Evolutionary conservation across 2,797 vertebrate genomes (phyloP).

Genomic region (Malacoraja senta): DNA sequence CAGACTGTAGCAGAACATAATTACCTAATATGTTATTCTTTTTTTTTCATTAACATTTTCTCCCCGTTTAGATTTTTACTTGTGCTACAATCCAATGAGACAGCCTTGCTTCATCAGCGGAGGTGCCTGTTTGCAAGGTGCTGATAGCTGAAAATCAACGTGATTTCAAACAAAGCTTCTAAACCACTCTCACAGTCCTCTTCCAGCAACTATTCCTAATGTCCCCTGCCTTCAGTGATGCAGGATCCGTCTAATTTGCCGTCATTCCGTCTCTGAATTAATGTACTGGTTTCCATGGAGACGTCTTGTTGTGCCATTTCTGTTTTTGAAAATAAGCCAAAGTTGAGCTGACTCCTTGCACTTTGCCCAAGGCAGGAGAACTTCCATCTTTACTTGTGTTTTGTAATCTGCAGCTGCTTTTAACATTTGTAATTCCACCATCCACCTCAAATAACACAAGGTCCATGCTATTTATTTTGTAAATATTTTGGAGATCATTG

Average conservation of each 20-base stretch:
- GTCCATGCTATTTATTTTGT: not conserved
- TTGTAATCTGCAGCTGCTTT: not conserved
- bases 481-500: not conserved
- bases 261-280: not conserved
- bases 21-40: not conserved
- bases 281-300: not conserved
- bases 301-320: not conserved
- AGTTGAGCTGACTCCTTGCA: not conserved
- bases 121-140: not conserved
- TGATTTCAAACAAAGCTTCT: not conserved
- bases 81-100: not conserved
- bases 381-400: not conserved
- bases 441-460: not conserved
- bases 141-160: not conserved
- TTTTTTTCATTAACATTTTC: not conserved
- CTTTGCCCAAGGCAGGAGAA: not conserved
- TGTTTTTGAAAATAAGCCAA: not conserved
- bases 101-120: not conserved
- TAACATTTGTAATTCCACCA: not conserved
- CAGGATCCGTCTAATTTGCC: not conserved
- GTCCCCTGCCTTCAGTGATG: not conserved
- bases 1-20: too few species aligned
- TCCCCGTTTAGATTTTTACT: not conserved
- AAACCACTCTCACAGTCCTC: not conserved
- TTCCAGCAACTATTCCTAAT: not conserved